These are phyloP conservation scores for Lymantria monacha DNA, from an alignment of 2,888 invertebrate species.

Conservation along the genomic window DNA sequence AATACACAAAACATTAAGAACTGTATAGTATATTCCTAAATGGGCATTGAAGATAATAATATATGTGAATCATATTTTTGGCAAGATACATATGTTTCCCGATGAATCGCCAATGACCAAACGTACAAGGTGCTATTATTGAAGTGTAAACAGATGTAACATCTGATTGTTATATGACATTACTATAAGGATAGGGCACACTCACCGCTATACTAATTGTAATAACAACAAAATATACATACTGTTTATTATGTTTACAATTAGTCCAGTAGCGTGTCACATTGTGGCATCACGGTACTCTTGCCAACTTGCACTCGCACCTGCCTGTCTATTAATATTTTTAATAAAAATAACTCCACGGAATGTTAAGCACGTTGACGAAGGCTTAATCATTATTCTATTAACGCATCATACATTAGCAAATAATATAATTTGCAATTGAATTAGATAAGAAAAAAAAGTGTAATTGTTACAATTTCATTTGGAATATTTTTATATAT, in stretches of 20 bases:
- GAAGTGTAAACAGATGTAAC: conserved; percentile 37
- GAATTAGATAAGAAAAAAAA: too few relatives aligned
- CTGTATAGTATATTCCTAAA: conserved; percentile 43
- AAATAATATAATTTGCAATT: too few relatives aligned
- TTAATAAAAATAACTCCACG: conserved; percentile 61
- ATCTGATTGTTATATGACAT: conserved; percentile 11
- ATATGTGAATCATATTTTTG: conserved; percentile 66
- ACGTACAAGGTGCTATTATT: conserved; percentile 26
- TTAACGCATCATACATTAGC: neutral
- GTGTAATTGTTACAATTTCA: too few relatives aligned
- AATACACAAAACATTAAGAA: conserved; percentile 15
- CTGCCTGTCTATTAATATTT: conserved; percentile 79
- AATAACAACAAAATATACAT: conserved; percentile 46
- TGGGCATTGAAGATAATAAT: conserved; percentile 57
- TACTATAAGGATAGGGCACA: conserved; percentile 10
- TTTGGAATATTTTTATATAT: too few relatives aligned
- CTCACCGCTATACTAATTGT: conserved; percentile 39
- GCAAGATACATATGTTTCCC: conserved; percentile 57
- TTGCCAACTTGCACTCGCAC: conserved; percentile 73
- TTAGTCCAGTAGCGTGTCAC: conserved; percentile 65
- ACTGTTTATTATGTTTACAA: conserved; percentile 52
- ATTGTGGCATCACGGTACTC: conserved; percentile 49
- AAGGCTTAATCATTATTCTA: conserved; percentile 9
- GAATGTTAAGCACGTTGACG: conserved; percentile 30
- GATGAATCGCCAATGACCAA: conserved; percentile 51